These are phyloP conservation scores for Aproaerema taeniolella DNA, from an alignment of 2,888 invertebrate species.

Conservation along the genomic window DNA sequence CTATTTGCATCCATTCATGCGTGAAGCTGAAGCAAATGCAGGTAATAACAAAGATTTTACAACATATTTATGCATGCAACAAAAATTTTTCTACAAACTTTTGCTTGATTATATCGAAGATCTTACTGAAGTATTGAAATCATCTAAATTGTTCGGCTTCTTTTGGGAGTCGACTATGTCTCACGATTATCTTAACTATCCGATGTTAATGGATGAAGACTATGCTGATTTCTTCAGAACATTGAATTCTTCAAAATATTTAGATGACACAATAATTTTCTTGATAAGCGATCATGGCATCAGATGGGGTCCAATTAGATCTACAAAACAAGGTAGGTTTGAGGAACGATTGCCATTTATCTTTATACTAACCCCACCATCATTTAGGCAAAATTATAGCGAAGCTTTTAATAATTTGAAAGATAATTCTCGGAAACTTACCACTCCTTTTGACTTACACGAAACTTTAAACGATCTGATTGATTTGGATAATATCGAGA, in stretches of 20 bases:
- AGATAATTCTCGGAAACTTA: constrained; percentile 79
- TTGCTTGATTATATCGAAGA: constrained; percentile 76
- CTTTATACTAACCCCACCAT: constrained; percentile 80
- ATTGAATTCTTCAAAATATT: constrained; percentile 53
- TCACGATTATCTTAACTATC: constrained; percentile 86
- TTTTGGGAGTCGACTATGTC: constrained; percentile 87
- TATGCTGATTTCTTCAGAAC: constrained; percentile 72
- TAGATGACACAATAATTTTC: constrained; percentile 80
- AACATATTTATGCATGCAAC: constrained; percentile 80
- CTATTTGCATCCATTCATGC: constrained; percentile 83
- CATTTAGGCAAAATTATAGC: constrained; percentile 79
- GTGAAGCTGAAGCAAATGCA: constrained; percentile 1
- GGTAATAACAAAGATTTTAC: constrained; percentile 49
- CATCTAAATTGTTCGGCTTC: constrained; percentile 82
- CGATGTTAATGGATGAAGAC: constrained; percentile 80
- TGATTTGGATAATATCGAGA: constrained; percentile 43
- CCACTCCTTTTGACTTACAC: constrained; percentile 85
- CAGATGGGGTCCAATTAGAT: constrained; percentile 85
- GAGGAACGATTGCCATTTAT: constrained; percentile 90
- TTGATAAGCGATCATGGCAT: constrained; percentile 92
- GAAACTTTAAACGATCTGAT: constrained; percentile 83
- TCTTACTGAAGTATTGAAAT: constrained; percentile 37
- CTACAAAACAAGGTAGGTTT: constrained; percentile 86
- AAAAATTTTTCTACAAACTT: constrained; percentile 78
- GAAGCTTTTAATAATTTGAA: constrained; percentile 77